phyloP scores from a whole-genome alignment of 2,113 vertebrate genomes.

The Tringa solitaria region DNA sequence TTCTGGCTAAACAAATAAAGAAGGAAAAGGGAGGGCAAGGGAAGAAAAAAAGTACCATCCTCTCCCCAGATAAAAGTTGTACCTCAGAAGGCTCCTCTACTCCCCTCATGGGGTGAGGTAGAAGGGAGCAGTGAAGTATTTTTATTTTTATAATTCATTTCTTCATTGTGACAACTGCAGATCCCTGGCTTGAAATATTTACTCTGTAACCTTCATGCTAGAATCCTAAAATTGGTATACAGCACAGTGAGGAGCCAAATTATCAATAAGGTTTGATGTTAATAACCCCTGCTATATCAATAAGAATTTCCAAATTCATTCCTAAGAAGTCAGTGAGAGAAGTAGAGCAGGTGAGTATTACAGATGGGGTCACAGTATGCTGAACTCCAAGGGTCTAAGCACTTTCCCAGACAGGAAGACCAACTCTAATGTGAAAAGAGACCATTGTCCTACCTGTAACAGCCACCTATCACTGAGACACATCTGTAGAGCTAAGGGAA shows the following conservation, averaged over 20 bases:
- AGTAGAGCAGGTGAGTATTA: not conserved
- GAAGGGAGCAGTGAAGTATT: not conserved
- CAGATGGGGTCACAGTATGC: not conserved
- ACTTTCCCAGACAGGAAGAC: not conserved
- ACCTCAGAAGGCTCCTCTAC: not conserved
- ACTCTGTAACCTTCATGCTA: not conserved
- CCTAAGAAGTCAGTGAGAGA: not conserved
- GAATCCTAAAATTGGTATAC: not conserved
- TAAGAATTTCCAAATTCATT: not conserved
- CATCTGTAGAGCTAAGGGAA: not conserved
- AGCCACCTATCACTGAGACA: not conserved
- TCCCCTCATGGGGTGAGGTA: not conserved
- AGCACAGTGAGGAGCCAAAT: not conserved
- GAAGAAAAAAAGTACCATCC: not conserved
- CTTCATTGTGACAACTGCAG: not conserved
- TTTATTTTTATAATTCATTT: not conserved
- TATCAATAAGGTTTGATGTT: not conserved
- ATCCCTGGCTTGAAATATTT: not conserved
- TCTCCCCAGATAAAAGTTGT: not conserved
- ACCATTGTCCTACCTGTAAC: not conserved
- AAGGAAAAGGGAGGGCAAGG: fast-evolving
- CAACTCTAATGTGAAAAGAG: not conserved
- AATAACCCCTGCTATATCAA: not conserved
- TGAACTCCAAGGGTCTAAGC: not conserved
- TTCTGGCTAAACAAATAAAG: not conserved